These are phyloP conservation scores for Cephus spinipes DNA, from an alignment of 2,888 invertebrate species.

Conservation along the genomic window DNA sequence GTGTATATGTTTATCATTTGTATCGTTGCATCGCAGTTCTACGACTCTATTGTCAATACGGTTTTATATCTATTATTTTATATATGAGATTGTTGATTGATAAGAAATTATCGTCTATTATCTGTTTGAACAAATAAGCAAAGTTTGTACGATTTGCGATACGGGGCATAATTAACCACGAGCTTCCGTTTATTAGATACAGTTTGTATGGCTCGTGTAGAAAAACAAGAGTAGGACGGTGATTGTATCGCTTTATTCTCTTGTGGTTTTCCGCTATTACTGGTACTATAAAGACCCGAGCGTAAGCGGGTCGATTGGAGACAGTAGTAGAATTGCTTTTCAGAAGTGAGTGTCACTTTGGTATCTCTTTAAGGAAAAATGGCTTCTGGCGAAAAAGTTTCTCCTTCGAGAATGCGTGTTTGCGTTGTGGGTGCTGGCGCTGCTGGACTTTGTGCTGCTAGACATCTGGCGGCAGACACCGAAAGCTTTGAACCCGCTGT, in stretches of 20 bases:
- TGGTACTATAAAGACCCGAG: neutral
- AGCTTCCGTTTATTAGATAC: neutral
- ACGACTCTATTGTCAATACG: neutral
- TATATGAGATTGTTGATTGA: neutral
- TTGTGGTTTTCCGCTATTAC: neutral
- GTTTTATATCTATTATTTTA: neutral
- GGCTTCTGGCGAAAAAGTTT: neutral
- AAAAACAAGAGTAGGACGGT: neutral
- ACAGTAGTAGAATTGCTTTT: neutral
- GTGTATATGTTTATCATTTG: neutral
- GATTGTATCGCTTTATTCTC: neutral
- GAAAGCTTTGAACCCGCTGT: conserved; percentile 70
- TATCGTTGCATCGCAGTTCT: neutral
- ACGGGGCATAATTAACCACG: neutral
- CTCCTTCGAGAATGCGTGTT: conserved; percentile 57
- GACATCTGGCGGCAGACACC: conserved; percentile 70
- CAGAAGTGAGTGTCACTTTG: neutral
- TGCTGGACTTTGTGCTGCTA: conserved; percentile 76
- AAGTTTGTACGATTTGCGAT: neutral
- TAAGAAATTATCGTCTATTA: neutral
- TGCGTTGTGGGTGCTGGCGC: conserved; percentile 83
- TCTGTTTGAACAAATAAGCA: neutral
- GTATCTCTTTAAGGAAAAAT: neutral
- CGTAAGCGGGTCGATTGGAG: neutral
- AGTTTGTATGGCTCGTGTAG: neutral